Percentiles rank a stretch among this genome's conserved stretches.
Evolutionary conservation across 2,888 invertebrate genomes (phyloP).

Genomic region (Clanis bilineata): DNA sequence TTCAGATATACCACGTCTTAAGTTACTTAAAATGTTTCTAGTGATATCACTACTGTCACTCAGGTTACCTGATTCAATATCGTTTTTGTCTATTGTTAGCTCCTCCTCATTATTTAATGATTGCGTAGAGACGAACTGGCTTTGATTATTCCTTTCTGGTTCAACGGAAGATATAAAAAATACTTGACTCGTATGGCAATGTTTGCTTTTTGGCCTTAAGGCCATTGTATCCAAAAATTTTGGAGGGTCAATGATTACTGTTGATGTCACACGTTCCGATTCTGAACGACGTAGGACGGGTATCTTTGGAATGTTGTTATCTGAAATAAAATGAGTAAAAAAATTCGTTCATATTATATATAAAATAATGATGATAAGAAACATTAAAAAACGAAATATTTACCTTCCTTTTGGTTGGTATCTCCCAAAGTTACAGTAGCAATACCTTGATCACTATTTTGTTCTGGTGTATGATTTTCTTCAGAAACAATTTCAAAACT

Average conservation of each 20-base stretch:
- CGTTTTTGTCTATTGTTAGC: slow-evolving; percentile 33
- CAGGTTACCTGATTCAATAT: slow-evolving; percentile 60
- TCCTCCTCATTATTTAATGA: slow-evolving; percentile 23
- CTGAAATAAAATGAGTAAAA: slow-evolving; percentile 49
- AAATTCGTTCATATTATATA: background rate
- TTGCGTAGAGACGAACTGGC: slow-evolving; percentile 33
- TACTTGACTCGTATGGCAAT: slow-evolving; percentile 84
- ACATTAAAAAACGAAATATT: slow-evolving; percentile 16
- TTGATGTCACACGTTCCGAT: slow-evolving; percentile 68
- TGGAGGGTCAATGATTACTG: slow-evolving; percentile 74
- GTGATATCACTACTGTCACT: slow-evolving; percentile 75
- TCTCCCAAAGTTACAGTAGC: slow-evolving; percentile 21
- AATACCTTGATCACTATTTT: slow-evolving; percentile 21
- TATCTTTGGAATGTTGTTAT: slow-evolving; percentile 70
- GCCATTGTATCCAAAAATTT: slow-evolving; percentile 93
- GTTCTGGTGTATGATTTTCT: slow-evolving; percentile 25
- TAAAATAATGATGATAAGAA: background rate
- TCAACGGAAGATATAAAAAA: slow-evolving; percentile 78
- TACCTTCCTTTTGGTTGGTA: slow-evolving; percentile 43
- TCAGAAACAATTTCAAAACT: slow-evolving; percentile 7
- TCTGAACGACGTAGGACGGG: slow-evolving; percentile 72
- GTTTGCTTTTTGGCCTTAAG: slow-evolving; percentile 84
- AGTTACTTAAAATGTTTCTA: slow-evolving; percentile 61
- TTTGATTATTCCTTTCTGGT: slow-evolving; percentile 42
- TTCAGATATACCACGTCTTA: slow-evolving; percentile 68